These are phyloP conservation scores for Gnathonemus longibarbis DNA, from an alignment of 2,113 vertebrate genomes.

Conservation along the genomic window DNA sequence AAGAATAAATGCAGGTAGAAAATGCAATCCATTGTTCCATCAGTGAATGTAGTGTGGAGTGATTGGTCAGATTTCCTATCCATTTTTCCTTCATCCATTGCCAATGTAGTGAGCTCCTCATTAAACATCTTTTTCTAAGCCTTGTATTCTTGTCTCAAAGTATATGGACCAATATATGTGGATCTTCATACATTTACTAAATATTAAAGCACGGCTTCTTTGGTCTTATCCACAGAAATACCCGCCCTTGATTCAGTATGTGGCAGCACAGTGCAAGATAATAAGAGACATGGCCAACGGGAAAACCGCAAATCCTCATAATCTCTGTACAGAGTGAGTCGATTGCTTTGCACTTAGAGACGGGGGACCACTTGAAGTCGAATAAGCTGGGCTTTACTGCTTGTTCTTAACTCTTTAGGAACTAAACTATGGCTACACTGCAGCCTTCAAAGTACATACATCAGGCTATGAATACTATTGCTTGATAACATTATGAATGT, in stretches of 20 bases:
- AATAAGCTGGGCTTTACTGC: not conserved
- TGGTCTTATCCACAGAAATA: not conserved
- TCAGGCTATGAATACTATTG: not conserved
- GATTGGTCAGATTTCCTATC: not conserved
- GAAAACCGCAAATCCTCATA: not conserved
- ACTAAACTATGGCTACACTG: not conserved
- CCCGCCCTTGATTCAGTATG: not conserved
- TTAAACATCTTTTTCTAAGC: not conserved
- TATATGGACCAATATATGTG: not conserved
- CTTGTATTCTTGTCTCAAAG: not conserved
- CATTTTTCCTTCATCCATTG: not conserved
- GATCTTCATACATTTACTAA: not conserved
- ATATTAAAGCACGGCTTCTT: not conserved
- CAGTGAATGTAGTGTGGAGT: not conserved
- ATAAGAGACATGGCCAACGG: not conserved
- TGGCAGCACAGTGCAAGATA: not conserved
- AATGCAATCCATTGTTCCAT: not conserved
- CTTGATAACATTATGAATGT: not conserved
- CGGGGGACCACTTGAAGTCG: not conserved
- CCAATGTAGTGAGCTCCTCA: not conserved
- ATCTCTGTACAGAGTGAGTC: constrained; percentile 4
- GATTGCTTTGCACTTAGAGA: not conserved
- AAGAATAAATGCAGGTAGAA: not conserved
- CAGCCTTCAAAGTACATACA: not conserved
- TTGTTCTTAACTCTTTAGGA: not conserved